Percentiles rank a stretch among this genome's conserved stretches.
Conservation (phyloP, 2,113 vertebrate genomes). For the Cephalopholis sonnerati region DNA sequence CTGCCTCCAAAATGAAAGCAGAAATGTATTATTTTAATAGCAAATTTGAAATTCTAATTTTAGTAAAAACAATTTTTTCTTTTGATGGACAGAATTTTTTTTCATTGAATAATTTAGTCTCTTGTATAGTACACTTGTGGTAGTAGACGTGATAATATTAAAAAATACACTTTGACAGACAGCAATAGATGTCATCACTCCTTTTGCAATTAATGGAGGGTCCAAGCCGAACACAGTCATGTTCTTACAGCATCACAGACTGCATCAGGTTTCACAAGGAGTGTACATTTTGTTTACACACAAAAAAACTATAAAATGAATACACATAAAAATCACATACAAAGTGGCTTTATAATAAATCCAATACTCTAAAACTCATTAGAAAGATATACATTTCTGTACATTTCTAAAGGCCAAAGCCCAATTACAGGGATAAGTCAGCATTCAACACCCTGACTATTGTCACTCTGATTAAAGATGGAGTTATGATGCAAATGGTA, state of each 20-base stretch:
- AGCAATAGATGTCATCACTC: no score
- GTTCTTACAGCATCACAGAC: background rate
- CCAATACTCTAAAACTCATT: background rate
- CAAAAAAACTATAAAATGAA: background rate
- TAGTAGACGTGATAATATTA: background rate
- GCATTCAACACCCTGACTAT: background rate
- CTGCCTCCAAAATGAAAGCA: background rate
- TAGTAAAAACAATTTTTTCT: background rate
- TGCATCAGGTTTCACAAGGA: background rate
- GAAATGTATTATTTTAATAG: background rate
- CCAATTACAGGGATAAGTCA: background rate
- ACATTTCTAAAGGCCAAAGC: background rate
- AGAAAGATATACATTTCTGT: background rate
- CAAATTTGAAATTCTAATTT: background rate
- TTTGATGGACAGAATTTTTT: background rate
- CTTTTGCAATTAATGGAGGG: background rate
- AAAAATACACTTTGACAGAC: no score
- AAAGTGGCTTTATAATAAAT: background rate
- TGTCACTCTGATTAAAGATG: background rate
- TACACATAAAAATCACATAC: background rate
- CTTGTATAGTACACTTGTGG: background rate
- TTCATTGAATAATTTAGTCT: background rate
- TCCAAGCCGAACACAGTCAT: background rate
- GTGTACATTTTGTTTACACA: background rate
- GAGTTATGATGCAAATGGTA: background rate